Evolutionary conservation across 2,888 invertebrate genomes (phyloP), one percentile per base, ranked within the genome.

Genomic region (Diplolepis rosae): DNA sequence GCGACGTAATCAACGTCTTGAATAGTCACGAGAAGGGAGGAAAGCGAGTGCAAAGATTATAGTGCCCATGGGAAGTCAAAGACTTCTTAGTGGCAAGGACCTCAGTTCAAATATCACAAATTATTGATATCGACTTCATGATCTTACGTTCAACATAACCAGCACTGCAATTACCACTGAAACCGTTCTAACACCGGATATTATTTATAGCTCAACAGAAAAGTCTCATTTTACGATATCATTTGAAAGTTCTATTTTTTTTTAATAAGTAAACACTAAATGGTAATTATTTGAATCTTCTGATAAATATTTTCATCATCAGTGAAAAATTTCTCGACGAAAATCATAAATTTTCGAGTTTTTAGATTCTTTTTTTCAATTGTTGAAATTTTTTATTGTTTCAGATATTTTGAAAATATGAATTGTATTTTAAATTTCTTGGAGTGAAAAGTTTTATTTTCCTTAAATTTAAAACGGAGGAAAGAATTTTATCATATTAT

Each of bases 1-100:
- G 66, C 54, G 52, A 54, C 65, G 61, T 67, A 75, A 75, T 75
- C 68, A 72, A 48, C 75, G 54, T 67, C 68, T 52, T 66, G 72
- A 75, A 77, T 71, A 71, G 77, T 70, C 73, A 67, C 65, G 70
- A 56, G 30, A 9, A 42, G 54, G 42, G 28, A 24, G 66, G 27
- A 15, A 45, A 22, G 65, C 30, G 27, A 70, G 45, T 35, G 68
- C 18, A 50, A 18, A 71, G 70, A 73, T 68, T 68, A 69, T 65
- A 28, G 68, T 27, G 50, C 70, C 66, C 76, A 51, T 66, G 68
- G 69, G 71, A 65, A 71, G 66, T 24, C 22, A 54, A 51, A 66
- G 65, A 67, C 69, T 66, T 71, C 65, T 61, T 69, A 52, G 32
- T 56, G 32, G 15, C 35, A 35, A 56, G 56, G 56, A 7, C 56